Conservation (phyloP, 2,797 vertebrate species). For the Hozukius guyotensis region DNA sequence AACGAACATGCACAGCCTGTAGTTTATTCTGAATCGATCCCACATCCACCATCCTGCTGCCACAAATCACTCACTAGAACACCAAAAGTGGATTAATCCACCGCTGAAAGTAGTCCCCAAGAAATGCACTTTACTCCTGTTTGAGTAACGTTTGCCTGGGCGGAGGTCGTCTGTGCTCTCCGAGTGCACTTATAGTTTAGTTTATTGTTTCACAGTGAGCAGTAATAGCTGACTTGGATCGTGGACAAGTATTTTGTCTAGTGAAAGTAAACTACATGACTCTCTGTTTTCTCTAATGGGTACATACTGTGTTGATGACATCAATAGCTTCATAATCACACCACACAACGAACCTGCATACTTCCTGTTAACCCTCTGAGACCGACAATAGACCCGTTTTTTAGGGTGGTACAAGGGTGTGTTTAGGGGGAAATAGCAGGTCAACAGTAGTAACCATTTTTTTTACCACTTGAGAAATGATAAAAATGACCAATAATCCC, state of each 20-base stretch:
- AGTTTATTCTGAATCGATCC: fast-evolving
- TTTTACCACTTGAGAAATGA: too few species aligned
- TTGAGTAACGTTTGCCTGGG: neutral
- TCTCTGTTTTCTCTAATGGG: neutral
- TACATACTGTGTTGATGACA: neutral
- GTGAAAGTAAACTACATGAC: neutral
- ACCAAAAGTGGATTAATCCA: neutral
- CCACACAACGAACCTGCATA: neutral
- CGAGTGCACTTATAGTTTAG: too few species aligned
- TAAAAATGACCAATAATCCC: too few species aligned
- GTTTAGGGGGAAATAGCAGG: too few species aligned
- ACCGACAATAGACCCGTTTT: too few species aligned
- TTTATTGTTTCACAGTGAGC: neutral
- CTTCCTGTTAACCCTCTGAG: too few species aligned
- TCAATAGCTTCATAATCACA: neutral
- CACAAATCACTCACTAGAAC: too few species aligned
- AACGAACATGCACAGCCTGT: neutral
- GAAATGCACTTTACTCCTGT: neutral
- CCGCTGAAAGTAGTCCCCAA: neutral
- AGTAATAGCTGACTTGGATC: neutral
- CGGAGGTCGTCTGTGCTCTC: too few species aligned
- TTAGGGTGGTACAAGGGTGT: too few species aligned
- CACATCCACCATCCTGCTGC: neutral
- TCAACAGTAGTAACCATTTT: too few species aligned
- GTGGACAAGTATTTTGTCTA: neutral